phyloP scores from a whole-genome alignment of 2,113 vertebrate genomes.

The Salvator merianae region DNA sequence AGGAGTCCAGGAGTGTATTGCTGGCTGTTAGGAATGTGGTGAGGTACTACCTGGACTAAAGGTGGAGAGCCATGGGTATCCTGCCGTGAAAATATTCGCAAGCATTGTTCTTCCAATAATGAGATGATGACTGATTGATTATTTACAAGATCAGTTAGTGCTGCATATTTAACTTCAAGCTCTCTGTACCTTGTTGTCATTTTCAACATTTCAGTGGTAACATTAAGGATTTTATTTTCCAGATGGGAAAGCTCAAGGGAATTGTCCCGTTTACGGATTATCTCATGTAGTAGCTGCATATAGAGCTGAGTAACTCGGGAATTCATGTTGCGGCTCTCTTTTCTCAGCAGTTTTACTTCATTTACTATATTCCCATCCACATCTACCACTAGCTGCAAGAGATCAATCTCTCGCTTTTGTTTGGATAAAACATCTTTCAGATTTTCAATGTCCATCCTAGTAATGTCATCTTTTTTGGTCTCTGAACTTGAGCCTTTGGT shows the following conservation, averaged over 20 bases:
- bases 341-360: conserved; percentile 95
- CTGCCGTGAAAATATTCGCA: conserved; percentile 81
- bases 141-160: conserved; percentile 89
- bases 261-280: conserved; percentile 96
- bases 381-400: conserved; percentile 91
- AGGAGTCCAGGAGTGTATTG: conserved; percentile 77
- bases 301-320: conserved; percentile 97
- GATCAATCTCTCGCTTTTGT: conserved; percentile 93
- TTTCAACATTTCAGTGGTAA: conserved; percentile 93
- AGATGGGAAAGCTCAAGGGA: conserved; percentile 93
- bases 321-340: conserved; percentile 99
- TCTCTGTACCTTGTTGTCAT: conserved; percentile 93
- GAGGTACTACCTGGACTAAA: conserved; percentile 93
- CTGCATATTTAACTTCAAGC: conserved; percentile 86
- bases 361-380: conserved; percentile 96
- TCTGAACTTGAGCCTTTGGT: conserved; percentile 82
- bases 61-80: conserved; percentile 87
- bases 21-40: conserved; percentile 85
- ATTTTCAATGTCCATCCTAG: conserved; percentile 93
- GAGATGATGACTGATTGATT: conserved; percentile 94
- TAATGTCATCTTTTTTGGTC: conserved; percentile 86
- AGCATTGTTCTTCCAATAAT: conserved; percentile 90
- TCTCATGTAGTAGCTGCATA: conserved; percentile 98
- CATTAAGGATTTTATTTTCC: conserved; percentile 95
- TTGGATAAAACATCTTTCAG: conserved; percentile 91